Evolutionary conservation across 2,113 vertebrate genomes (phyloP).

Genomic region (Ginglymostoma cirratum): DNA sequence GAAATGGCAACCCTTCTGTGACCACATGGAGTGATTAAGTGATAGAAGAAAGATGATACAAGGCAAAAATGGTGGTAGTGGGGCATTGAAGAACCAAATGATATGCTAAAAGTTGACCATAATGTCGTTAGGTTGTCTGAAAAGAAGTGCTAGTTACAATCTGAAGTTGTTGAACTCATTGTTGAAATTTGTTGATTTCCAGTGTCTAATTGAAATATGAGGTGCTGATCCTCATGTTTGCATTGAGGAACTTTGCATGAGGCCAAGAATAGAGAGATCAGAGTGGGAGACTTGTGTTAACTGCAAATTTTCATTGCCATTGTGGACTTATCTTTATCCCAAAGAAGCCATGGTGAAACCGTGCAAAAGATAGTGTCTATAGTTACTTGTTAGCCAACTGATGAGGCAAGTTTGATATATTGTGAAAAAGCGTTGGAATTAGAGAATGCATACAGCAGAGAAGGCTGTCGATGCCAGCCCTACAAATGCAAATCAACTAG

Average conservation of each 20-base stretch:
- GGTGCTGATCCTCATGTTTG: not conserved
- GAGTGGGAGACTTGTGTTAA: not conserved
- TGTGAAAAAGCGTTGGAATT: too few species aligned
- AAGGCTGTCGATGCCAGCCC: too few species aligned
- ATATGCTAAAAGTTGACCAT: not conserved
- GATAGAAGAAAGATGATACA: not conserved
- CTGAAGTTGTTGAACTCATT: not conserved
- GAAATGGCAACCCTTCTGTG: not conserved
- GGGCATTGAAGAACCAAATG: not conserved
- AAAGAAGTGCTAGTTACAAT: not conserved
- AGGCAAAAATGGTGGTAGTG: not conserved
- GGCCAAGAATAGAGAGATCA: not conserved
- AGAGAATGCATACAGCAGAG: too few species aligned
- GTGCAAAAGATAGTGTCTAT: not conserved
- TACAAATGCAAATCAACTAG: too few species aligned
- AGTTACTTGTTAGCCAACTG: not conserved
- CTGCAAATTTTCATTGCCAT: not conserved
- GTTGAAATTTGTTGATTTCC: not conserved
- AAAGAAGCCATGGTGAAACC: not conserved
- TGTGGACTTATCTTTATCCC: not conserved
- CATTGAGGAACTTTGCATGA: not conserved
- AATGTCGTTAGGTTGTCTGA: not conserved
- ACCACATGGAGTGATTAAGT: not conserved
- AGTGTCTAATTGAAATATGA: not conserved
- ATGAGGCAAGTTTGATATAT: not conserved